Conservation (phyloP, 2,797 vertebrate species). For the Xenops minutus region DNA sequence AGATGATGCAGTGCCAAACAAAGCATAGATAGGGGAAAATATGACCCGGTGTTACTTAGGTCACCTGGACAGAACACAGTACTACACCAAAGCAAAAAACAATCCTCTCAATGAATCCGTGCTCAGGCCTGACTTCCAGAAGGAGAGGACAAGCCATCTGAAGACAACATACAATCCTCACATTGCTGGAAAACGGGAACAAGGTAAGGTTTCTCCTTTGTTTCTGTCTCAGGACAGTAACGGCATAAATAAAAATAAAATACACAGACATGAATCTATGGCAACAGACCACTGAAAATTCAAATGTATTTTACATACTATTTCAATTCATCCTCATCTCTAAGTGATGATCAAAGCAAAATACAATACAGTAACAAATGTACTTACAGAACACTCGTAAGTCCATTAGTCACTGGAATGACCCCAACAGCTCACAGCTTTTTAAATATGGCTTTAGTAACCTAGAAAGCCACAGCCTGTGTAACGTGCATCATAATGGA, state of each 20-base stretch:
- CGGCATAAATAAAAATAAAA: background rate
- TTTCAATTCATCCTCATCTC: background rate
- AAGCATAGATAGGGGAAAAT: background rate
- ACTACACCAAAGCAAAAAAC: background rate
- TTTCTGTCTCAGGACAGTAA: background rate
- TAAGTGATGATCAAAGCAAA: background rate
- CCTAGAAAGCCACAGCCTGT: background rate
- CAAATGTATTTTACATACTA: background rate
- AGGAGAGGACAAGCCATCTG: background rate
- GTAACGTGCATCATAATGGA: background rate
- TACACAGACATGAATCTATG: background rate
- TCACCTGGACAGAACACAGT: background rate
- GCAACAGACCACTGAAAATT: background rate
- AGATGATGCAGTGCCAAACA: background rate
- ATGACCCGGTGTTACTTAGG: background rate
- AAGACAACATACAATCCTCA: background rate
- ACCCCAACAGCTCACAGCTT: background rate
- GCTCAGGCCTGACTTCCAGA: background rate
- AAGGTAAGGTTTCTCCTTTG: background rate
- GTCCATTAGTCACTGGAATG: background rate
- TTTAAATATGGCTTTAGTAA: background rate
- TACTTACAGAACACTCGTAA: background rate
- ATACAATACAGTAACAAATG: background rate
- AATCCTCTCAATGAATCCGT: background rate
- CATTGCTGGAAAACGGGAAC: background rate